Evolutionary conservation across 2,797 vertebrate genomes (phyloP).

Genomic region (Brotula barbata): DNA sequence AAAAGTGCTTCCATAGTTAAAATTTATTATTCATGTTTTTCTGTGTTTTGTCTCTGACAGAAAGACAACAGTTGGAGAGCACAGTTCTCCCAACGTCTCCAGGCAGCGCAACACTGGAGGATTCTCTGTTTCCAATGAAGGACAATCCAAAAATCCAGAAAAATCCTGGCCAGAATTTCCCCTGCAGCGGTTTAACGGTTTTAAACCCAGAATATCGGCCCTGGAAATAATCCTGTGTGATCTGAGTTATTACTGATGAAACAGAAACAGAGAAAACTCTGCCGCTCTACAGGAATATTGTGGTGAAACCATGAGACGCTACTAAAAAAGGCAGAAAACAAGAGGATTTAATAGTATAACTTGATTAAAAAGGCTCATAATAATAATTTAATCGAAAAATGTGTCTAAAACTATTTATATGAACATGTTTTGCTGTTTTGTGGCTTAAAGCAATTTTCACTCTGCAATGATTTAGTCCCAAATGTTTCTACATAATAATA

Average conservation of each 20-base stretch:
- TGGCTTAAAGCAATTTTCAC: slow-evolving; percentile 53
- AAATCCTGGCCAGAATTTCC: slow-evolving; percentile 46
- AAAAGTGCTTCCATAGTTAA: too few relatives aligned
- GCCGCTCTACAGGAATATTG: slow-evolving; percentile 3
- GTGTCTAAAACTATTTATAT: slow-evolving; percentile 61
- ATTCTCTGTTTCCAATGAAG: slow-evolving; percentile 43
- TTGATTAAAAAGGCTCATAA: slow-evolving; percentile 32
- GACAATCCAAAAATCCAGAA: slow-evolving; percentile 56
- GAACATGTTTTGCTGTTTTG: slow-evolving; percentile 51
- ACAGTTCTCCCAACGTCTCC: slow-evolving; percentile 50
- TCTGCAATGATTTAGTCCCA: slow-evolving; percentile 25
- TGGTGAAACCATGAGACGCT: slow-evolving; percentile 18
- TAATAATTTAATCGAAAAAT: slow-evolving; percentile 44
- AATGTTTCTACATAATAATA: slow-evolving; percentile 30
- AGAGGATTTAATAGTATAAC: slow-evolving; percentile 8
- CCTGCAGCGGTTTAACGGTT: slow-evolving; percentile 62
- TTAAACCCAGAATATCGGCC: slow-evolving; percentile 78
- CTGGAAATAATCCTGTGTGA: slow-evolving; percentile 72
- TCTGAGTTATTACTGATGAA: too few relatives aligned
- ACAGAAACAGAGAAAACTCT: neutral
- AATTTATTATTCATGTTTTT: slow-evolving; percentile 8
- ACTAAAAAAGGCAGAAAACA: slow-evolving; percentile 21
- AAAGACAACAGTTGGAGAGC: slow-evolving; percentile 58
- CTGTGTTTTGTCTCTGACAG: slow-evolving; percentile 46
- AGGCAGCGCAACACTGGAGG: slow-evolving; percentile 36